Base-by-base conservation (phyloP, 2,797 vertebrate species). In the Sebastes nivosus region DNA sequence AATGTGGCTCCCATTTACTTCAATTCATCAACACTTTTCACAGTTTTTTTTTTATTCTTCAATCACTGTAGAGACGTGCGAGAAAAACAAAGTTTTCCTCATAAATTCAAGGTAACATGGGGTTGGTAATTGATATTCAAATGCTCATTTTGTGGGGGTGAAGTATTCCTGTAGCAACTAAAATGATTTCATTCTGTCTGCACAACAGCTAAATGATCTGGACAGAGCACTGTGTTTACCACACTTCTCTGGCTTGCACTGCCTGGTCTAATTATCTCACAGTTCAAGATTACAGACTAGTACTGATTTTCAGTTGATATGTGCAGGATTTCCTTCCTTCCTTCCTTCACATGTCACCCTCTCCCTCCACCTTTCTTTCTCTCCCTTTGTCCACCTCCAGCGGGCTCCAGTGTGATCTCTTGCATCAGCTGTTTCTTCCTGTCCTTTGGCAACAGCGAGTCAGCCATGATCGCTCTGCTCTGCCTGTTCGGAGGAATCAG, bases 381-480 rank as follows among this genome's bases (percentile, higher is more conserved):
- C 10, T 8, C 3, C 52, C 25, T 80, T 20, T 63, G 2, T 71
- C 60, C 27, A 7, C 82, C 67, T 81, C 1, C 93, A 99, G 98
- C 98, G 12, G 98, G 98, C 67, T 99, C 98, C 94, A 99, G 98
- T 2, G 97, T 99, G 75, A 98, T 99, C 95, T 99, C 98, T 32
- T 99, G 98, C 34, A 0, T 99, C 88, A 99, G 98, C 96, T 99
- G 98, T 92, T 99, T 99, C 96, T 98, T 99, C 95, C 95, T 99
- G 83, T 99, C 97, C 27, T 99, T 99, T 0, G 98, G 98, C 72
- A 99, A 97, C 95, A 99, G 97, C 20, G 98, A 99, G 93, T 99
- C 98, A 0, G 98, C 98, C 91, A 99, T 99, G 98, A 99, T 99
- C 0, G 98, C 98, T 3, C 95, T 99, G 90, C 98, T 99, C 84